Evolutionary conservation across 2,113 vertebrate species (phyloP).

Genomic region (Sitta europaea): DNA sequence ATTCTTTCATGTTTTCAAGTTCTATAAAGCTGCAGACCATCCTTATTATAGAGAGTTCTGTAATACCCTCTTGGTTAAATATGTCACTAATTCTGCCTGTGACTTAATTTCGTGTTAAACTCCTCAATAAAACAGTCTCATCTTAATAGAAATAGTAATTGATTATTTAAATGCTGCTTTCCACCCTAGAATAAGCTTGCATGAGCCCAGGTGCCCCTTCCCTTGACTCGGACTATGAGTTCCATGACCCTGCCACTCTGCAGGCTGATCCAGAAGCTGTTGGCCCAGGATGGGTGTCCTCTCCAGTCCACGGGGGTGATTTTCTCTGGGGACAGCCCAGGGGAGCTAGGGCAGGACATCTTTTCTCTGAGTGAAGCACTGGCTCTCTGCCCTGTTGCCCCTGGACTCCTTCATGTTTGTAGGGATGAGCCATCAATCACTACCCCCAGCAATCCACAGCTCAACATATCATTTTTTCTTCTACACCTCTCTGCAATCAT

Average conservation of each 20-base stretch:
- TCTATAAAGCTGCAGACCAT: neutral
- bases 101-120: neutral
- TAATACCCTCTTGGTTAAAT: neutral
- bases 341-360: neutral
- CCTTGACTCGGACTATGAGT: neutral
- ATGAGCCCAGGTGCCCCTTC: neutral
- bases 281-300: neutral
- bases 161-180: neutral
- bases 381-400: neutral
- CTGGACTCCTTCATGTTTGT: fast-evolving
- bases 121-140: neutral
- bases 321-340: neutral
- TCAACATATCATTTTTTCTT: neutral
- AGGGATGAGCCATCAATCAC: neutral
- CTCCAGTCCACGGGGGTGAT: neutral
- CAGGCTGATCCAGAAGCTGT: neutral
- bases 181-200: neutral
- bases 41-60: neutral
- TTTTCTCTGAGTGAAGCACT: neutral
- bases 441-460: neutral
- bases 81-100: neutral
- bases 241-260: neutral
- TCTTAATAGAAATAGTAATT: neutral
- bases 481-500: neutral
- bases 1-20: neutral